These are phyloP conservation scores for Oncorhynchus nerka DNA, from an alignment of 2,113 vertebrate genomes.

Conservation along the genomic window DNA sequence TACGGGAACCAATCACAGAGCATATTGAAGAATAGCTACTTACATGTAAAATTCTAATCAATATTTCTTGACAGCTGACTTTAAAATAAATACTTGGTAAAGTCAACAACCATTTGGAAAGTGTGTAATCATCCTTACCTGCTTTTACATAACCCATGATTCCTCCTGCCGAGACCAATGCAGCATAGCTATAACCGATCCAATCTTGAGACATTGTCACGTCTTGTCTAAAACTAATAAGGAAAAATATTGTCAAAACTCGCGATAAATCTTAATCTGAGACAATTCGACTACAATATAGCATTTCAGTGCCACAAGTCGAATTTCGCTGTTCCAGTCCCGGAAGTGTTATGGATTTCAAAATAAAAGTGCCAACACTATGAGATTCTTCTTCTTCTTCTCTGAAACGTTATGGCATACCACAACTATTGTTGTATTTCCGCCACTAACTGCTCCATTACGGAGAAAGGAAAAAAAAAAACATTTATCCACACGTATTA, in stretches of 20 bases:
- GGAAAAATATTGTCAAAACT: background rate
- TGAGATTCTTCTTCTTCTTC: too few species aligned
- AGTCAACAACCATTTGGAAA: background rate
- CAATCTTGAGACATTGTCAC: conserved; percentile 77
- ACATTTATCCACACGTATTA: too few species aligned
- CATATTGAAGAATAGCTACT: background rate
- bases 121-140: conserved; percentile 67
- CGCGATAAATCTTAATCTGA: background rate
- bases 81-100: background rate
- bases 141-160: conserved; percentile 84
- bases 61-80: background rate
- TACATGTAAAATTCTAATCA: background rate
- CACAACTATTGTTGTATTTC: too few species aligned
- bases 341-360: too few species aligned
- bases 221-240: background rate
- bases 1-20: background rate
- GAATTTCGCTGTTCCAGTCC: too few species aligned
- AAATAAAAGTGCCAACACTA: too few species aligned
- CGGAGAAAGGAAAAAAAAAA: too few species aligned
- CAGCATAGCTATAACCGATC: conserved; percentile 83
- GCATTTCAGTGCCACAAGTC: too few species aligned
- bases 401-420: too few species aligned
- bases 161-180: conserved; percentile 82
- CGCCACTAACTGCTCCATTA: too few species aligned
- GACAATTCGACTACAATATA: too few species aligned